Base-by-base conservation (phyloP, 2,113 vertebrate species). In the Poecile atricapillus region DNA sequence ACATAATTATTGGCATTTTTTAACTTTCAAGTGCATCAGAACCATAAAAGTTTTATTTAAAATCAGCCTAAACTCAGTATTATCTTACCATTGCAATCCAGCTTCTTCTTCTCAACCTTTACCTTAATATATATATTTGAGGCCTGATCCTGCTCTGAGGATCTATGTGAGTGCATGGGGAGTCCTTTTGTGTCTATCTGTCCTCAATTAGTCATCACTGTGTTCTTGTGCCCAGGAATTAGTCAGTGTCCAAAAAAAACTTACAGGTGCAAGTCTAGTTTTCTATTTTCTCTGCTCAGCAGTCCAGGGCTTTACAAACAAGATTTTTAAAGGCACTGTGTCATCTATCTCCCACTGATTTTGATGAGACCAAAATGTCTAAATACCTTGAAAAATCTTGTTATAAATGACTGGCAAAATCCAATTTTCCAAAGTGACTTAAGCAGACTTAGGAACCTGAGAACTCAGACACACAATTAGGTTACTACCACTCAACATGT, bases 401-500 rank as follows among this genome's bases (percentile, higher is more conserved):
- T 91, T 95, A 93, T 74, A 90, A 93, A 96, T 87, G 84, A 95
- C 91, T 95, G 17, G 63, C 3, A 5, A 94, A 95, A 96, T 95
- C 93, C 95, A 95, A 80, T 97, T 97, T 96, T 95, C 87, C 84
- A 76, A 95, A 94, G 83, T 91, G 87, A 95, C 91, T 95, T 95
- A 90, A 89, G 77, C 81, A 93, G 91, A 89, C 77, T 94, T 95
- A 91, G 82, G 39, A 88, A 87, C 70, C 58, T 83, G 55, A 89
- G 56, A 91, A 80, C 46, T 90, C 79, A 95, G 47, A 77, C n/a
- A 16, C 39, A 94, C 79, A 90, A 96, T 94, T 92, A 81, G 21
- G 80, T 96, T 93, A 94, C 92, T 74, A 59, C 35, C 3, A 9
- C 56, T 92, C 87, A 90, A 83, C 90, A 70, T 88, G 64, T 81